These are phyloP conservation scores for Pardalotus punctatus DNA, from an alignment of 2,113 vertebrate genomes.

Conservation along the genomic window DNA sequence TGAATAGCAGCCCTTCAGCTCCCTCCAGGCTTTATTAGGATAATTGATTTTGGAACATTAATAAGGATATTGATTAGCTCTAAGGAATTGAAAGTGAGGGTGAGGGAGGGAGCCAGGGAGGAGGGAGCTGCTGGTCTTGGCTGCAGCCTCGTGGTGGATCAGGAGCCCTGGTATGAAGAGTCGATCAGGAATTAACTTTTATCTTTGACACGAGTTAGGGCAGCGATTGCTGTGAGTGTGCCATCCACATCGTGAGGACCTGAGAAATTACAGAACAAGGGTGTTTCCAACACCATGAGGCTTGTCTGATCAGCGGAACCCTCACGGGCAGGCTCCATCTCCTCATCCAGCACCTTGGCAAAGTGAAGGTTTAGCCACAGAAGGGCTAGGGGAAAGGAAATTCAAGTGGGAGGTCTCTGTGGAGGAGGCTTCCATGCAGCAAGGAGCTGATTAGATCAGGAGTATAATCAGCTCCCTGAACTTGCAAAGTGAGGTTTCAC, in stretches of 20 bases:
- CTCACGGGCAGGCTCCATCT: neutral
- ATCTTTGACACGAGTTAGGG: neutral
- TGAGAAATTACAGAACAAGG: neutral
- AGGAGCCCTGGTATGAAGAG: neutral
- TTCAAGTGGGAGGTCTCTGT: neutral
- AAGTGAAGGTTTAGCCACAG: neutral
- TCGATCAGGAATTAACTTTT: conserved; percentile 6
- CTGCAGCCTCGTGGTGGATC: neutral
- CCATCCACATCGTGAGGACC: neutral
- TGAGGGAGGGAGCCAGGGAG: conserved; percentile 33
- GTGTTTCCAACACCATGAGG: neutral
- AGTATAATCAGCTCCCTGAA: conserved; percentile 48
- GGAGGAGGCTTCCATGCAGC: conserved; percentile 19
- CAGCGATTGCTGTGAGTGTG: neutral
- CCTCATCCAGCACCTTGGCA: neutral
- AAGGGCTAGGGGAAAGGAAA: neutral
- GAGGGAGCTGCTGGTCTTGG: conserved; percentile 21
- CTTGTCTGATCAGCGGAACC: neutral
- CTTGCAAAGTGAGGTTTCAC: conserved; percentile 39
- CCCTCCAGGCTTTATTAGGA: conserved; percentile 81
- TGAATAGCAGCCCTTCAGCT: conserved; percentile 50
- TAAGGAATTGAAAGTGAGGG: conserved; percentile 70
- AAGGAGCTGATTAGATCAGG: conserved; percentile 68
- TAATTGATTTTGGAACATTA: conserved; percentile 89
- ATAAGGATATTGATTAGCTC: conserved; percentile 86